Conservation (phyloP, 2,888 invertebrate genomes). For the Melanotus villosus region DNA sequence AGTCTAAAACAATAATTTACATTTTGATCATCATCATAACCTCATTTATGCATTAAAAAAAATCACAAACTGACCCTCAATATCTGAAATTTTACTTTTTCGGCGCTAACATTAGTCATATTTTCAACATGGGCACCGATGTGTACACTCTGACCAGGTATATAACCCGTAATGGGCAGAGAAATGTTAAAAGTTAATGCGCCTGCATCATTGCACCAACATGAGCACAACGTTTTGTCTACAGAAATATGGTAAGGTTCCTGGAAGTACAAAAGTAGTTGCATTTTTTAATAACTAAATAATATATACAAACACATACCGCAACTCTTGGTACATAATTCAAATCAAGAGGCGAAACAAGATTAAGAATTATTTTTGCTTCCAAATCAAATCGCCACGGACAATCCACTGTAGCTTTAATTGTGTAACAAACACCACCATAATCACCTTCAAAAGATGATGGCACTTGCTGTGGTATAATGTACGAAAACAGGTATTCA, state of each 20-base stretch:
- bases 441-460: conserved; percentile 55
- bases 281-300: too few species aligned
- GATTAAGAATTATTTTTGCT: conserved; percentile 54
- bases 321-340: conserved; percentile 10
- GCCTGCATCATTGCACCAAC: conserved; percentile 35
- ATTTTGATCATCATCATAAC: neutral
- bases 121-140: conserved; percentile 81
- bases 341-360: conserved; percentile 58
- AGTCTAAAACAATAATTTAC: conserved; percentile 21
- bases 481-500: conserved; percentile 57
- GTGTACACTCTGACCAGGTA: conserved; percentile 83
- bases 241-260: conserved; percentile 6
- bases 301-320: too few species aligned
- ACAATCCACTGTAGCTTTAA: conserved; percentile 57
- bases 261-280: conserved; percentile 8
- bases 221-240: conserved; percentile 36
- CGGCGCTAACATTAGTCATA: conserved; percentile 68
- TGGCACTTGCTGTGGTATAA: conserved; percentile 57
- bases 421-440: conserved; percentile 55
- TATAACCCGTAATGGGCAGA: conserved; percentile 72
- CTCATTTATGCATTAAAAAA: too few species aligned
- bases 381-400: conserved; percentile 59
- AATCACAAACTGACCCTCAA: neutral
- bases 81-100: conserved; percentile 31
- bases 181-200: conserved; percentile 33